Evolutionary conservation across 2,888 invertebrate genomes (phyloP), one percentile per base, ranked within the genome.

Genomic region (Folsomia candida): DNA sequence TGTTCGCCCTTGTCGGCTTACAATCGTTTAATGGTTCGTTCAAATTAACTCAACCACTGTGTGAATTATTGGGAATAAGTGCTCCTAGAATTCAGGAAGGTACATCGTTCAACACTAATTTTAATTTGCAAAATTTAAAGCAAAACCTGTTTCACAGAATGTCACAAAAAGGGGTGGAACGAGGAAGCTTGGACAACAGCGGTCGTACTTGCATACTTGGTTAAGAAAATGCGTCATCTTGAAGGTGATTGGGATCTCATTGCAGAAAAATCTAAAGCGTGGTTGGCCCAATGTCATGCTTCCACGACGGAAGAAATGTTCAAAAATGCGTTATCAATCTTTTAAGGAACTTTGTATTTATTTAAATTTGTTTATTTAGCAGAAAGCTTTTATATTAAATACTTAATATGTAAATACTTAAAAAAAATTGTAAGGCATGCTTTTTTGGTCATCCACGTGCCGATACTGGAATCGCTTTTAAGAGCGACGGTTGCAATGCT

Each of bases 201-300:
- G 2, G 47, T 69, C 2, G 64, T 69, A 14, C 58, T 69, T 28
- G 69, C 69, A 9, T 63, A 54, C 47, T 63, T 69, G 22, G 69
- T 63, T 1, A 20, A 28, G 2, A 54, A 64, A 63, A 18, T 69
- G 29, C 22, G 28, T 14, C 28, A n/a, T 11, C 28, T 69, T 20
- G 62, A 20, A 9, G 58, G 11, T 2, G 69, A 69, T 58, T 69
- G 69, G 69, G 69, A 69, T n/a, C 37, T 69, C 0, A 29, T 69
- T 11, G 69, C 69, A 20, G 69, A 69, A 47, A 69, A 69, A 47
- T 69, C 69, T 18, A 69, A 69, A 58, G 51, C 54, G 18, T 69
- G 69, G 69, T 24, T 69, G 26, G 57, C 29, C 25, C 27, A 51
- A 20, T 18, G 28, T 28, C 26, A 63, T 22, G 64, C 54, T 9